Conservation (phyloP, 2,797 vertebrate genomes). For the Pitangus sulphuratus region DNA sequence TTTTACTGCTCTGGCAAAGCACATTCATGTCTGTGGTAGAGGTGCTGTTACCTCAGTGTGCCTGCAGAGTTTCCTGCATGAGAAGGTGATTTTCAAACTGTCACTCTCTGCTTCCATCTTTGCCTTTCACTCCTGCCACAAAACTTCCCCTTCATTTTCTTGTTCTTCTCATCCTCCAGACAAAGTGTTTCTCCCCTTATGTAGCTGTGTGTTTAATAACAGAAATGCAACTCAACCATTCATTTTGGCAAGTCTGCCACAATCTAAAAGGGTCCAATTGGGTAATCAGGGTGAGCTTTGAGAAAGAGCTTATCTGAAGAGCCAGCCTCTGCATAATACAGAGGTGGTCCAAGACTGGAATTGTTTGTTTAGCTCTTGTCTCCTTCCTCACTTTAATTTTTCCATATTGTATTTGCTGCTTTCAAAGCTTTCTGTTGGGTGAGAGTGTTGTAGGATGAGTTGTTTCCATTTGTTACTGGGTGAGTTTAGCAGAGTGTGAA, state of each 20-base stretch:
- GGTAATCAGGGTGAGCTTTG: not conserved
- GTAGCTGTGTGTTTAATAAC: not conserved
- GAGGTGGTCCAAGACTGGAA: not conserved
- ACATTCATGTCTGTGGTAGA: not conserved
- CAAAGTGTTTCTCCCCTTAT: not conserved
- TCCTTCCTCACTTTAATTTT: not conserved
- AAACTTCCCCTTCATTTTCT: not conserved
- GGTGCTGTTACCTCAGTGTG: not conserved
- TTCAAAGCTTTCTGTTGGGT: not conserved
- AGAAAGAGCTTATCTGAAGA: slow-evolving; percentile 2
- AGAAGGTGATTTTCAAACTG: not conserved
- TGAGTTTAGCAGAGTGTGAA: not conserved
- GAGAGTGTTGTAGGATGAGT: not conserved
- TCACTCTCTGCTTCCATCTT: not conserved
- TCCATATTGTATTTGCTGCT: not conserved
- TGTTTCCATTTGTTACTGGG: not conserved
- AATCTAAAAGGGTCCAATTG: not conserved
- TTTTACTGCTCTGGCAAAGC: not conserved
- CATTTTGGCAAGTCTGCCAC: not conserved
- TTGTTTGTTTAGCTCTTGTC: not conserved
- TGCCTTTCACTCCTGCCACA: not conserved
- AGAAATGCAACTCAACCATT: not conserved
- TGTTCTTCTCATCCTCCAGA: not conserved
- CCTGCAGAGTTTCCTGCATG: not conserved
- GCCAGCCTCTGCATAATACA: not conserved